Evolutionary conservation across 2,888 invertebrate species (phyloP).

Genomic region (Syritta pipiens): DNA sequence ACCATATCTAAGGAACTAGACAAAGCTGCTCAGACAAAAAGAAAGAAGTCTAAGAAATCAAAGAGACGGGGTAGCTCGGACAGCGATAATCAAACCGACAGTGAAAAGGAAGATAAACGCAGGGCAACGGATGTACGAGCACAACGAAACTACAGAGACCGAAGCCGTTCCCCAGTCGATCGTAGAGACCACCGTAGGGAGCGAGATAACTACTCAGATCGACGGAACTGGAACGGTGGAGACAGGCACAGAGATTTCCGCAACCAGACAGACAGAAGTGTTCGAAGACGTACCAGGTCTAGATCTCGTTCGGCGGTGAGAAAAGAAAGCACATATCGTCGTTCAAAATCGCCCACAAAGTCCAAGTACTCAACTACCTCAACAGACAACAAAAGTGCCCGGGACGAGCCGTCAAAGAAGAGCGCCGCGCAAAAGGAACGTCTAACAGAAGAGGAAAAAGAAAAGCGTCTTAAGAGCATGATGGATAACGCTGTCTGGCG

Average conservation of each 20-base stretch:
- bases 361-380: constrained; percentile 19
- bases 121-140: constrained; percentile 6
- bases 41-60: constrained; percentile 65
- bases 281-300: constrained; percentile 8
- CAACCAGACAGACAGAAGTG: not conserved
- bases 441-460: constrained; percentile 84
- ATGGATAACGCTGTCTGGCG: constrained; percentile 87
- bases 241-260: constrained; percentile 9
- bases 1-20: constrained; percentile 78
- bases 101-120: constrained; percentile 24
- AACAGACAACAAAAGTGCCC: constrained; percentile 11
- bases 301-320: constrained; percentile 22
- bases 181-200: not conserved
- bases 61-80: constrained; percentile 45
- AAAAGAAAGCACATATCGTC: not conserved
- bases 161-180: constrained; percentile 17
- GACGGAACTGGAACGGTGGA: constrained; percentile 5
- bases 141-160: not conserved
- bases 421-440: constrained; percentile 59
- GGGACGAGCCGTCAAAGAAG: constrained; percentile 38
- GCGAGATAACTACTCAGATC: not conserved
- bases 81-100: constrained; percentile 50
- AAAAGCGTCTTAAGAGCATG: constrained; percentile 88
- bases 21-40: constrained; percentile 73
- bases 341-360: constrained; percentile 17